A percentile compares a stretch with the other conserved stretches of the same genome.
These are phyloP conservation scores for Xanthorhoe designata DNA, from an alignment of 2,888 invertebrate genomes.

Conservation along the genomic window DNA sequence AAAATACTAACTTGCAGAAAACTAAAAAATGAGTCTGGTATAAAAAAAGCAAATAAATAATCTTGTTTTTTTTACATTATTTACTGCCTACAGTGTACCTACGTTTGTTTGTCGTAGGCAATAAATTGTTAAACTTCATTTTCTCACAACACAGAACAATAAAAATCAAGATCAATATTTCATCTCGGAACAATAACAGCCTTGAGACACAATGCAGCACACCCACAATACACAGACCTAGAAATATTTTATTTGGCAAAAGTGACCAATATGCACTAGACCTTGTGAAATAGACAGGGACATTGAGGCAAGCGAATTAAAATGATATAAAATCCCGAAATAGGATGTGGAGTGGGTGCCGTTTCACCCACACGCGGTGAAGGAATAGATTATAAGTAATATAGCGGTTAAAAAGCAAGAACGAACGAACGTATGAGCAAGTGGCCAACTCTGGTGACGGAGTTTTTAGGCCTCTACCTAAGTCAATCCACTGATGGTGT, in stretches of 20 bases:
- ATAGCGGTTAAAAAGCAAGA: not conserved
- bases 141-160: slow-evolving; percentile 5
- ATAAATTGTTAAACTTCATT: slow-evolving; percentile 11
- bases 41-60: no score
- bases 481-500: no score
- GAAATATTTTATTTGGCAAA: slow-evolving; percentile 34
- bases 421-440: not conserved
- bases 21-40: no score
- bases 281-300: slow-evolving; percentile 46
- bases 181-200: slow-evolving; percentile 29
- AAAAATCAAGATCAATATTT: slow-evolving; percentile 25
- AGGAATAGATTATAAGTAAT: not conserved
- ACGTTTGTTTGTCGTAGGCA: not conserved
- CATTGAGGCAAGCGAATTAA: slow-evolving; percentile 44
- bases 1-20: no score
- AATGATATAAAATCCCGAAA: slow-evolving; percentile 49
- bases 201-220: slow-evolving; percentile 35
- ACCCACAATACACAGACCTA: slow-evolving; percentile 25
- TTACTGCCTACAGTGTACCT: not conserved
- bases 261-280: slow-evolving; percentile 38
- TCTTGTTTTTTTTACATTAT: not conserved
- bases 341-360: slow-evolving; percentile 41
- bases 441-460: no score
- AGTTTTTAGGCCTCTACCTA: no score
- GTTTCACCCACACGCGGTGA: slow-evolving; percentile 2